phyloP scores from a whole-genome alignment of 2,113 vertebrate species.

The Hyperopisus bebe region DNA sequence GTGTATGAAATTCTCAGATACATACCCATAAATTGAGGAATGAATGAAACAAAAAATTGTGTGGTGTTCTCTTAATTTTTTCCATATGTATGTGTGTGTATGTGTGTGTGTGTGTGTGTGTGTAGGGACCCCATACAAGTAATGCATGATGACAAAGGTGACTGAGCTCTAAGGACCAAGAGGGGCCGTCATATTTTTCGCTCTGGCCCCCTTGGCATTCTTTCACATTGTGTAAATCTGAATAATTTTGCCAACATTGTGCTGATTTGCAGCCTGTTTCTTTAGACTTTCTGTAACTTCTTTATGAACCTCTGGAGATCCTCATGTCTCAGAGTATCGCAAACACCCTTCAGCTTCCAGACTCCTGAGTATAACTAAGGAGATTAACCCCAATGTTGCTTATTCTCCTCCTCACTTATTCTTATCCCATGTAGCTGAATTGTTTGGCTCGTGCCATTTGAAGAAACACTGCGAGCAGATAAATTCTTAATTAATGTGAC shows the following conservation, averaged over 20 bases:
- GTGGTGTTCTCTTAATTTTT: background rate
- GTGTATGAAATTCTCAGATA: too few relatives aligned
- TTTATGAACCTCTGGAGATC: background rate
- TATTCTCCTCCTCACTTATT: background rate
- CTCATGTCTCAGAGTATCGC: background rate
- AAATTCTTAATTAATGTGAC: slow-evolving; percentile 7
- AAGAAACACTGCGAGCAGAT: background rate
- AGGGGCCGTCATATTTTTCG: background rate
- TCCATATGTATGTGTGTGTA: background rate
- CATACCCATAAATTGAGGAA: too few relatives aligned
- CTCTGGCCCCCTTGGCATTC: background rate
- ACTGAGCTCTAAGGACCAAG: background rate
- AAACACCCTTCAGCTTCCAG: background rate
- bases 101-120: too few relatives aligned
- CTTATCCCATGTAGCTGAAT: background rate
- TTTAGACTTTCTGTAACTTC: too few relatives aligned
- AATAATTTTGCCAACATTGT: background rate
- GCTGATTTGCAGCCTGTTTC: background rate
- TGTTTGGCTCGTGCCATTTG: background rate
- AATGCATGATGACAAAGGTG: background rate
- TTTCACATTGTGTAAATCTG: background rate
- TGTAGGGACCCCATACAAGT: background rate
- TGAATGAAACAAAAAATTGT: background rate
- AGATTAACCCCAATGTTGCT: background rate
- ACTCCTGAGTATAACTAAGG: background rate